Base-by-base conservation (phyloP, 2,113 vertebrate species). In the Peromyscus leucopus region DNA sequence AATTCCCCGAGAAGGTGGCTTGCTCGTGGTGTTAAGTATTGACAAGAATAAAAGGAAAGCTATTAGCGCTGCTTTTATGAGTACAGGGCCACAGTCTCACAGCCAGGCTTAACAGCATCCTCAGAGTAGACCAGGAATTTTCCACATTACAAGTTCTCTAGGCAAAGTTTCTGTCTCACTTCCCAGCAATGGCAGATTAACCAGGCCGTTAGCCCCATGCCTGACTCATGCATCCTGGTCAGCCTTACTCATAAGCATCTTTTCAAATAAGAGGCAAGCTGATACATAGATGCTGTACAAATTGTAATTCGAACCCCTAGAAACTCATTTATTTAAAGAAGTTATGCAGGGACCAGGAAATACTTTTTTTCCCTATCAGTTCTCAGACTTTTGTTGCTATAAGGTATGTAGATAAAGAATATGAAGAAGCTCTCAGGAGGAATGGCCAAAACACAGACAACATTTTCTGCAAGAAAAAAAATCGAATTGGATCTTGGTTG, bases 311-410 rank as follows among this genome's bases (percentile, higher is more conserved):
- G 63, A 96, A 84, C 74, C 82, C 82, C 82, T 39, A 96, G n/a
- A 48, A 51, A 92, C 42, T 95, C 57, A 39, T 93, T 95, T 96
- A 87, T 95, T 93, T 89, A 51, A 94, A 75, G 69, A 84, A 94
- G 79, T 83, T 79, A 92, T 67, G 10, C 74, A 80, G 94, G 12
- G 57, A 79, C 31, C 26, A 78, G 83, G 74, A 96, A 94, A 93
- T 93, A 89, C 39, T 93, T 94, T 94, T 94, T 11, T 19, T 22
- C 57, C 7, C 0, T 42, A 65, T 84, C 57, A 97, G 26, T 89
- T 88, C 46, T 91, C 92, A 91, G 91, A 79, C 4, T 16, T 97
- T 33, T 93, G 82, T 36, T 86, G 48, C 55, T 17, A 5, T 21
- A 46, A 16, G 17, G 0, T 36, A 28, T 72, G 33, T 55, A 91